Evolutionary conservation across 37 sponge, comb jelly and placozoan species (phyloP).

Genomic region (Hormiphora californensis): DNA sequence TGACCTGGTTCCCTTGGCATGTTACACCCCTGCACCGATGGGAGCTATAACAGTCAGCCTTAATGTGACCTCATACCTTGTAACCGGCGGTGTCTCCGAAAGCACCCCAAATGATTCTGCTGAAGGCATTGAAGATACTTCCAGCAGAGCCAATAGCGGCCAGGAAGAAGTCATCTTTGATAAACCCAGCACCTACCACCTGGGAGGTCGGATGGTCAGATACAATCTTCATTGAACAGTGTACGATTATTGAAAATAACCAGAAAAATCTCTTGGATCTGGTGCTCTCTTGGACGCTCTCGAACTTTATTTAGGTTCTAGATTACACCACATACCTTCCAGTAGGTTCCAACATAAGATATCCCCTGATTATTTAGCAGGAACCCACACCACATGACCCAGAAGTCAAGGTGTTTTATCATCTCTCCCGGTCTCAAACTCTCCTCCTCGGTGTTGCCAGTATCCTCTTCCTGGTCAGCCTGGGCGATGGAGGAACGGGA

Average conservation of each 20-base stretch:
- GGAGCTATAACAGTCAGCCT: too few relatives aligned
- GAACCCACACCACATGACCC: conserved; percentile 75
- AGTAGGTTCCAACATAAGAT: conserved; percentile 57
- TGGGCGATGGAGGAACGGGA: not conserved
- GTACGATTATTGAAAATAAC: too few relatives aligned
- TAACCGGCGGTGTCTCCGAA: not conserved
- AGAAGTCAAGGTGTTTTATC: conserved; percentile 64
- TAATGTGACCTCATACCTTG: conserved; percentile 19
- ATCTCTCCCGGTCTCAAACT: conserved; percentile 64
- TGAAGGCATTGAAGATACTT: conserved; percentile 15
- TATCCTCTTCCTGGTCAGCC: not conserved
- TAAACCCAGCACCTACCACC: conserved; percentile 28
- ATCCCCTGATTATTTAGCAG: conserved; percentile 58
- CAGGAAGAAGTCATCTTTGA: conserved; percentile 17
- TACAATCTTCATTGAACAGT: too few relatives aligned
- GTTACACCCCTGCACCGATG: too few relatives aligned
- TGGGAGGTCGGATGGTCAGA: not conserved
- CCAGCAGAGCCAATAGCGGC: conserved; percentile 43
- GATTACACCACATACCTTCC: conserved; percentile 61
- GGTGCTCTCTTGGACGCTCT: too few relatives aligned
- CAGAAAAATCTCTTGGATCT: too few relatives aligned
- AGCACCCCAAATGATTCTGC: conserved; percentile 34
- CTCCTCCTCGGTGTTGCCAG: not conserved
- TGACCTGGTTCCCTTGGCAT: too few relatives aligned
- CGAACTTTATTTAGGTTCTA: too few relatives aligned